Evolutionary conservation across 2,113 vertebrate genomes (phyloP), one percentile per base, ranked within the genome.

Genomic region (Leptosomus discolor): DNA sequence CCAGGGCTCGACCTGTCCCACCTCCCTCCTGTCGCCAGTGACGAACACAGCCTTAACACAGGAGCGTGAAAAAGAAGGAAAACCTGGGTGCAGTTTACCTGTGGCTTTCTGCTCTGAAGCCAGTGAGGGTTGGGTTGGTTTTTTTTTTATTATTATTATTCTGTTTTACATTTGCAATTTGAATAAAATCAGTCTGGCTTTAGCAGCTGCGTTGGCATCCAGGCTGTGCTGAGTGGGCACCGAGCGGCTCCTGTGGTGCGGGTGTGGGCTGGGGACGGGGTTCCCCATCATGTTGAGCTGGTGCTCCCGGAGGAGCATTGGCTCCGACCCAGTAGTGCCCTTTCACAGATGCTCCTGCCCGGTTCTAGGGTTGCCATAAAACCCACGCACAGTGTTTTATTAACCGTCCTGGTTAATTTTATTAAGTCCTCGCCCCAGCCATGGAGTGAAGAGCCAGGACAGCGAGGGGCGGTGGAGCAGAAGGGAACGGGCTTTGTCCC

Each of bases 121-220:
- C 89, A 71, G 76, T 37, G 77, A 82, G 63, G 74, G 57, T 78
- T 92, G 69, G 57, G n/a, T 63, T 61, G 29, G 23, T 27, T 54
- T 11, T 54, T n/a, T 56, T 9, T n/a, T 39, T 77, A 82, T 88
- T 61, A 43, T 88, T 76, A 23, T 94, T 89, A 63, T 80, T 96
- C 71, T 80, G 90, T 91, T 96, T 97, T 95, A 94, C 92, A 90
- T 91, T 94, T 0, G 65, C 92, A 92, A 63, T 95, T 94, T 90
- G 73, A 96, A 97, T 97, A 96, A 96, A 97, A 94, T 86, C 88
- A 58, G 82, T 88, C 90, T 92, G 73, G 82, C 97, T 96, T 93
- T 92, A 88, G 77, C 45, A 24, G 71, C 60, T 51, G 61, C 0
- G 18, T 83, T 73, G 78, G 60, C 0, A 7, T 94, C 68, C 0